These are phyloP conservation scores for Zhuqinia jingwanae DNA, from an alignment of 2,888 invertebrate species.

Conservation along the genomic window DNA sequence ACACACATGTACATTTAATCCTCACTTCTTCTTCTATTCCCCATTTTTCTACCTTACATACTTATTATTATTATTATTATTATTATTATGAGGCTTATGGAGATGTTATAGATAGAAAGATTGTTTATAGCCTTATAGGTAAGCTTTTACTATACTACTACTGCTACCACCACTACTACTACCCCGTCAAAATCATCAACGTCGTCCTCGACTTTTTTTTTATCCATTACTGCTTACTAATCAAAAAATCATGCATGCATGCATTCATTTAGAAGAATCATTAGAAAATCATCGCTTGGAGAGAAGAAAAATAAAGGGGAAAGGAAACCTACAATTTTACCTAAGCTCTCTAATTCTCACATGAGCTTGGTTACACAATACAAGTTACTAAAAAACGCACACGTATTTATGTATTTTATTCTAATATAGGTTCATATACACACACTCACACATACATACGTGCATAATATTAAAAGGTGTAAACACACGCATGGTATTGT, in stretches of 20 bases:
- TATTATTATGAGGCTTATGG: neutral
- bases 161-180: neutral
- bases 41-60: neutral
- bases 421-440: neutral
- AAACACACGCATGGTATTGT: no score
- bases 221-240: slow-evolving; percentile 48
- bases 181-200: slow-evolving; percentile 13
- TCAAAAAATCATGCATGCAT: slow-evolving; percentile 53
- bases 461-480: slow-evolving; percentile 10
- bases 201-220: slow-evolving; percentile 9
- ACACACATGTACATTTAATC: slow-evolving; percentile 33
- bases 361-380: no score
- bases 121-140: no score
- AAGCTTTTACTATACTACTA: neutral
- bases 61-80: slow-evolving; percentile 21
- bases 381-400: slow-evolving; percentile 5
- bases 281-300: slow-evolving; percentile 40
- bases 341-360: slow-evolving; percentile 13
- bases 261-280: slow-evolving; percentile 52
- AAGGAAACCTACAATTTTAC: slow-evolving; percentile 8
- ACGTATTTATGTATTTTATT: neutral
- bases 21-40: slow-evolving; percentile 5
- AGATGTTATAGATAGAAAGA: neutral
- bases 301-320: no score
- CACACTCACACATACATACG: slow-evolving; percentile 14